Evolutionary conservation across 2,113 vertebrate species (phyloP).

Genomic region (Neogale vison): DNA sequence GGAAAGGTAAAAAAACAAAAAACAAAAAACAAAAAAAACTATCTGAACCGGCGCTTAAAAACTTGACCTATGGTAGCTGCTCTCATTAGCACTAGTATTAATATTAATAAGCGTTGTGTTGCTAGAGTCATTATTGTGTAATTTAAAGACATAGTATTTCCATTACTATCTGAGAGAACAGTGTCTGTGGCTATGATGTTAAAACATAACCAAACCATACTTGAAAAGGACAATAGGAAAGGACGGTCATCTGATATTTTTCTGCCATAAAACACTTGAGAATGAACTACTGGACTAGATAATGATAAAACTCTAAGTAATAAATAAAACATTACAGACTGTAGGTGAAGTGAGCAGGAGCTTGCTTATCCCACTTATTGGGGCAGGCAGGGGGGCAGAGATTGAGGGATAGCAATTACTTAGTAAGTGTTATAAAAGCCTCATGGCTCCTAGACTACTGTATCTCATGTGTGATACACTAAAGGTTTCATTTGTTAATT

Average conservation of each 20-base stretch:
- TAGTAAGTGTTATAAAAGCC: constrained; percentile 43
- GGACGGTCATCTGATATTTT: not conserved
- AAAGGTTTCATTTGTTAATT: constrained; percentile 25
- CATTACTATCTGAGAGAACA: constrained; percentile 47
- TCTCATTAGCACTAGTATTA: constrained; percentile 48
- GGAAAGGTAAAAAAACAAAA: not conserved
- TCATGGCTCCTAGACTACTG: not conserved
- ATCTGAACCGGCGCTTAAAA: not conserved
- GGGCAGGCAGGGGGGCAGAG: not conserved
- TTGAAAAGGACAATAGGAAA: not conserved
- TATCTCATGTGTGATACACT: not conserved
- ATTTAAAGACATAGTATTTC: constrained; percentile 6
- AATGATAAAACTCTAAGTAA: constrained; percentile 49
- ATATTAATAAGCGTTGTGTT: constrained; percentile 62
- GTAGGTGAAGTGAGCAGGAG: not conserved
- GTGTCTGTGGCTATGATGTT: not conserved
- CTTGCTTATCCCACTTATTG: not conserved
- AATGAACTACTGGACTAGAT: constrained; percentile 11
- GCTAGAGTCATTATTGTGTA: not conserved
- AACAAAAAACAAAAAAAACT: not conserved
- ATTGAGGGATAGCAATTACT: not conserved
- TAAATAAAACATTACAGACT: constrained; percentile 10
- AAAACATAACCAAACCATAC: not conserved
- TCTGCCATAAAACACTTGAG: constrained; percentile 22
- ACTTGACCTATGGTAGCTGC: not conserved